Conservation (phyloP, 2,888 invertebrate species). For the Phasia obesa region DNA sequence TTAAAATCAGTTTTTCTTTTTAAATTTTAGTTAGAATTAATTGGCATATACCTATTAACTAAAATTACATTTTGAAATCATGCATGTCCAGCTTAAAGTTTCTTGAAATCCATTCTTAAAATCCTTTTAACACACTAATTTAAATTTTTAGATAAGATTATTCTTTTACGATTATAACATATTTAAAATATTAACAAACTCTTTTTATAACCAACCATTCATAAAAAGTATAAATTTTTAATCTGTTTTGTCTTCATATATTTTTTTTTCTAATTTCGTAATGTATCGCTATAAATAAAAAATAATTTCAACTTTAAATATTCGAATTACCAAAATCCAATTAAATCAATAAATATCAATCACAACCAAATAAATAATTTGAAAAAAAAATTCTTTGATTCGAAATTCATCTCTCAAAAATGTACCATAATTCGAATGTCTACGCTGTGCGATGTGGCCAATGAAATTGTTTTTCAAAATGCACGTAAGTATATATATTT, state of each 20-base stretch:
- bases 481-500: conserved; percentile 64
- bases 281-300: conserved; percentile 63
- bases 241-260: conserved; percentile 70
- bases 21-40: conserved; percentile 54
- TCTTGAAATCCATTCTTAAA: conserved; percentile 6
- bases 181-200: conserved; percentile 13
- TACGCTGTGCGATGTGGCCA: conserved; percentile 51
- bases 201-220: conserved; percentile 27
- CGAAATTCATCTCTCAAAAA: conserved; percentile 59
- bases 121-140: conserved; percentile 41
- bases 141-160: conserved; percentile 47
- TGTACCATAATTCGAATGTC: conserved; percentile 57
- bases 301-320: conserved; percentile 63
- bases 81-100: conserved; percentile 64
- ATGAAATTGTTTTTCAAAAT: conserved; percentile 7
- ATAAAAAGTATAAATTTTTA: conserved; percentile 58
- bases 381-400: conserved; percentile 44
- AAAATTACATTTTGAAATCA: conserved; percentile 35
- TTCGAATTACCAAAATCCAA: conserved; percentile 54
- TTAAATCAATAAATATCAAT: conserved; percentile 64
- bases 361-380: conserved; percentile 36
- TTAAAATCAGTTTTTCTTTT: conserved; percentile 16
- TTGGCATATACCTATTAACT: conserved; percentile 32
- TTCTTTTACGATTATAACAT: conserved; percentile 8
- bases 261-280: conserved; percentile 69